These are phyloP conservation scores for Marasmarcha lunaedactyla DNA, from an alignment of 2,888 invertebrate species.

Conservation along the genomic window DNA sequence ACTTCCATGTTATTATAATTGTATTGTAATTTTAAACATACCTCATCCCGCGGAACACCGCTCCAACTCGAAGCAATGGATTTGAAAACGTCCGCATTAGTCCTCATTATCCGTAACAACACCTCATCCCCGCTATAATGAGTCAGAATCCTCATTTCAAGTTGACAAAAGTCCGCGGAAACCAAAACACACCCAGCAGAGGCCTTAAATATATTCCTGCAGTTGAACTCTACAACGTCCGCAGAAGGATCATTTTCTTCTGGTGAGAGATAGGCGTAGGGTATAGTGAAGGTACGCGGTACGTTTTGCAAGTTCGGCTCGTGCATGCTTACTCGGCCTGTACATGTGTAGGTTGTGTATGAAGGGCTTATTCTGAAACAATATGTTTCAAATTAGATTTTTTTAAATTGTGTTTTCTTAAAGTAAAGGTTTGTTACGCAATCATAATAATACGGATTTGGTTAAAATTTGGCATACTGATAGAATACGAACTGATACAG, in stretches of 20 bases:
- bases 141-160: conserved; percentile 93
- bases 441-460: no score
- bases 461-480: no score
- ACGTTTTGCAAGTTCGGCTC: conserved; percentile 95
- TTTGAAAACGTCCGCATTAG: conserved; percentile 83
- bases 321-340: conserved; percentile 90
- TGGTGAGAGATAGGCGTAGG: conserved; percentile 31
- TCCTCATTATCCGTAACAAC: conserved; percentile 75
- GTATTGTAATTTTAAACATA: no score
- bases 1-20: no score
- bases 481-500: no score
- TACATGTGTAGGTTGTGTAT: conserved; percentile 77
- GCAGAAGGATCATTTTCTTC: conserved; percentile 21
- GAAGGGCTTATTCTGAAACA: conserved; percentile 73
- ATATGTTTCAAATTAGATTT: conserved; percentile 10
- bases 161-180: conserved; percentile 95
- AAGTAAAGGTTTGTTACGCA: no score
- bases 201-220: conserved; percentile 78
- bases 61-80: conserved; percentile 90
- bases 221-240: conserved; percentile 68
- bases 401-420: neutral
- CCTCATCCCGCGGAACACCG: conserved; percentile 71
- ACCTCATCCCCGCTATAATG: conserved; percentile 86
- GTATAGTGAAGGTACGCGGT: conserved; percentile 84
- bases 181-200: conserved; percentile 74